Evolutionary conservation across 2,113 vertebrate genomes (phyloP).

Genomic region (Lampris megalopsis): DNA sequence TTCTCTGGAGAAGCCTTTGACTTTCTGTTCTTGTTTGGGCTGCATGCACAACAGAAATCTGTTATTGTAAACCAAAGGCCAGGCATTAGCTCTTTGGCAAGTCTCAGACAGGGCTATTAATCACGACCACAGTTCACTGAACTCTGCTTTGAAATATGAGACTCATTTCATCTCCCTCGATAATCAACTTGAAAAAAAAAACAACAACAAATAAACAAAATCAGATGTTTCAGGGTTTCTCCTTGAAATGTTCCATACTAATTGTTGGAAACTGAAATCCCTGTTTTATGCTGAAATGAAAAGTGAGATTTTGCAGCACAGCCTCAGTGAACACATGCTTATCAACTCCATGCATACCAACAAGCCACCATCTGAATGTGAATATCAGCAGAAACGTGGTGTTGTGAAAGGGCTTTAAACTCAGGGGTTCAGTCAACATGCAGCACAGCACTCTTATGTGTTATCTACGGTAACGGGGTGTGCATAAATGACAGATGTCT

Average conservation of each 20-base stretch:
- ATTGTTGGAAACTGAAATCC: slow-evolving; percentile 6
- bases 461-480: too few species aligned
- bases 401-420: neutral
- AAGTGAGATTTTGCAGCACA: slow-evolving; percentile 36
- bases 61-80: slow-evolving; percentile 50
- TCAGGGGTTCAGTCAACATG: too few species aligned
- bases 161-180: slow-evolving; percentile 67
- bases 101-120: slow-evolving; percentile 66
- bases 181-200: slow-evolving; percentile 59
- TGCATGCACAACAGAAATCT: slow-evolving; percentile 39
- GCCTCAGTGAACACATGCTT: slow-evolving; percentile 47
- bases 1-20: slow-evolving; percentile 35
- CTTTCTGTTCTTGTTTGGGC: slow-evolving; percentile 61
- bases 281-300: slow-evolving; percentile 38
- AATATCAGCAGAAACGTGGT: too few species aligned
- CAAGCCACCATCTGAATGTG: neutral
- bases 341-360: slow-evolving; percentile 27
- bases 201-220: slow-evolving; percentile 21
- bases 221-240: slow-evolving; percentile 56
- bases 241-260: slow-evolving; percentile 63
- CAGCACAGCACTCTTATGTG: too few species aligned
- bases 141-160: slow-evolving; percentile 71
- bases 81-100: slow-evolving; percentile 63
- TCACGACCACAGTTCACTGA: slow-evolving; percentile 74
- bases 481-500: too few species aligned